Percentiles rank a stretch among this genome's conserved stretches.
These are phyloP conservation scores for Leucoraja ocellata DNA, from an alignment of 2,797 vertebrate species.

Conservation along the genomic window DNA sequence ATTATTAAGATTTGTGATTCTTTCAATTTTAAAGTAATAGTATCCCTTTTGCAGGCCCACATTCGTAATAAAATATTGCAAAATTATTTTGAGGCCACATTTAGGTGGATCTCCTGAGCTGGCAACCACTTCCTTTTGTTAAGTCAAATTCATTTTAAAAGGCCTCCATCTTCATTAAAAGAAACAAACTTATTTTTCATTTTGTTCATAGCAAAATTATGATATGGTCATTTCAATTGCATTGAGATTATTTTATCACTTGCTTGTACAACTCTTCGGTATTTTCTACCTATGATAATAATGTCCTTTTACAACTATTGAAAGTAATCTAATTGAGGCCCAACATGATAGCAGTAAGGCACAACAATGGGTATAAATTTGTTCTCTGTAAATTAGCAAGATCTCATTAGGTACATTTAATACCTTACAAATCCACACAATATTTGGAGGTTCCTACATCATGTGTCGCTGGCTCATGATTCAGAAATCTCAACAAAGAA, in stretches of 20 bases:
- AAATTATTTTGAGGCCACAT: conserved; percentile 7
- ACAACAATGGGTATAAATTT: neutral
- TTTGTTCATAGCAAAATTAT: neutral
- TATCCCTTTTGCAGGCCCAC: neutral
- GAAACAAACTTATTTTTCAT: neutral
- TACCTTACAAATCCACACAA: neutral
- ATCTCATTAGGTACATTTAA: neutral
- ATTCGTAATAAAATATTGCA: conserved; percentile 28
- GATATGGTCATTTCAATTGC: neutral
- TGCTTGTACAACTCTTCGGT: neutral
- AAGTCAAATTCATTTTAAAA: neutral
- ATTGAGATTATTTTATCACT: neutral
- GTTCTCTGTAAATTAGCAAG: neutral
- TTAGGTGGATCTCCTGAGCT: conserved; percentile 22
- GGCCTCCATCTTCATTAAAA: conserved; percentile 10
- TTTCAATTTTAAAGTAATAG: neutral
- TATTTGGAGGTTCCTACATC: neutral
- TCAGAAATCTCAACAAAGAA: neutral
- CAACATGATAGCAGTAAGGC: conserved; percentile 25
- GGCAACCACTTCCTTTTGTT: neutral
- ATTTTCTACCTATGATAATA: neutral
- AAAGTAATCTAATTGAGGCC: neutral
- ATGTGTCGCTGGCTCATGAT: no score
- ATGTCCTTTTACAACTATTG: neutral
- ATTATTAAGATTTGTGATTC: conserved; percentile 2